Conservation (phyloP, 2,797 vertebrate genomes). For the Enteromius mattozi region DNA sequence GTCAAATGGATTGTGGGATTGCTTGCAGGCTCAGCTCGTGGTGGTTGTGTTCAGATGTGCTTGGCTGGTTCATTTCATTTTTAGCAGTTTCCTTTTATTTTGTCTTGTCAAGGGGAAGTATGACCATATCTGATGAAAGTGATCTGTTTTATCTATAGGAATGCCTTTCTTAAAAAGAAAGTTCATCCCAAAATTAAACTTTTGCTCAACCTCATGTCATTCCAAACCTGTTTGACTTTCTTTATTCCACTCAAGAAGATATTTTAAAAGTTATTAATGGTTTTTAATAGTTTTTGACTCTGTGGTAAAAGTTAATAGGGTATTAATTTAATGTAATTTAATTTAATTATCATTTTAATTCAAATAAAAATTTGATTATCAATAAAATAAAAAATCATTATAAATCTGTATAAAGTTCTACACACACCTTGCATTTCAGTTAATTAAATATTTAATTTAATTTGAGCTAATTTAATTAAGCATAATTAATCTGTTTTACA, state of each 20-base stretch:
- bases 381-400: too few species aligned
- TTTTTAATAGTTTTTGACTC: too few species aligned
- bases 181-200: not conserved
- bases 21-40: not conserved
- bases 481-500: not conserved
- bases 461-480: not conserved
- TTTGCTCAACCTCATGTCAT: not conserved
- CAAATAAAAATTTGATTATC: too few species aligned
- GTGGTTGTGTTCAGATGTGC: not conserved
- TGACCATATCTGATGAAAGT: not conserved
- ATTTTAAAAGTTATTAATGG: too few species aligned
- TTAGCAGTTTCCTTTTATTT: not conserved
- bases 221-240: not conserved
- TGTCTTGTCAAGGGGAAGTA: not conserved
- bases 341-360: too few species aligned
- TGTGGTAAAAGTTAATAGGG: too few species aligned
- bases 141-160: not conserved
- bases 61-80: not conserved
- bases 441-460: not conserved
- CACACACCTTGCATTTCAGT: not conserved
- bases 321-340: too few species aligned
- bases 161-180: not conserved
- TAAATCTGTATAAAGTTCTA: not conserved
- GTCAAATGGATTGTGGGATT: conserved; percentile 3
- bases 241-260: not conserved